Evolutionary conservation across 2,113 vertebrate genomes (phyloP), one percentile per base, ranked within the genome.

Genomic region (Callionymus lyra): DNA sequence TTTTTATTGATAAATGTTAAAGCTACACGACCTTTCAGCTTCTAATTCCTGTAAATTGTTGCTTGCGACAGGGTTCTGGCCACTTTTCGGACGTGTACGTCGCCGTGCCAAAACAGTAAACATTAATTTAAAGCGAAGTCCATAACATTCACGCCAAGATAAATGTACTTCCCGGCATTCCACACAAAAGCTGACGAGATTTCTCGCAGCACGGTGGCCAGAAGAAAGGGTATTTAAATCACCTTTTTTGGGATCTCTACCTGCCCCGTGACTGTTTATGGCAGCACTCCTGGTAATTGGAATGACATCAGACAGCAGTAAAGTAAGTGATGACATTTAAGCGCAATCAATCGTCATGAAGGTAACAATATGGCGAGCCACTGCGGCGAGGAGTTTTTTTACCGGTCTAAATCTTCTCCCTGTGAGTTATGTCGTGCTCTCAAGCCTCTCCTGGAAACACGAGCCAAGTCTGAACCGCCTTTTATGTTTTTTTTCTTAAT

Each of bases 271-370:
- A 15, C 13, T 37, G 16, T 39, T 27, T 17, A 9, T 19, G 38
- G 9, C 21, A 13, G 10, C 10, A 2, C 38, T 34, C 14, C 16
- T 43, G 18, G 16, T 41, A 21, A 46, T 13, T 38, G 10, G 14
- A 37, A 43, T 39, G 9, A 38, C 48, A 32, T 35, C 40, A 49
- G 27, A 10, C 37, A 35, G 44, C 39, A 15, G 12, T 47, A 44
- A 46, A 34, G 1, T 45, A 14, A 41, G 17, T 38, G 46, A 38
- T 40, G 43, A 43, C 16, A 40, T 27, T 54, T 38, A 45, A 8
- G 34, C 32, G 31, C 27, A 33, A 11, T 43, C 35, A 41, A 2
- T 41, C 12, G 6, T 15, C 14, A 44, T 16, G 21, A 12, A 0
- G 17, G 14, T 32, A 27, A 27, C 21, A 27, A 8, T 27, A 27